Conservation (phyloP, 53 echinoderm and acorn worm genomes). For the Zoroaster sp. region DNA sequence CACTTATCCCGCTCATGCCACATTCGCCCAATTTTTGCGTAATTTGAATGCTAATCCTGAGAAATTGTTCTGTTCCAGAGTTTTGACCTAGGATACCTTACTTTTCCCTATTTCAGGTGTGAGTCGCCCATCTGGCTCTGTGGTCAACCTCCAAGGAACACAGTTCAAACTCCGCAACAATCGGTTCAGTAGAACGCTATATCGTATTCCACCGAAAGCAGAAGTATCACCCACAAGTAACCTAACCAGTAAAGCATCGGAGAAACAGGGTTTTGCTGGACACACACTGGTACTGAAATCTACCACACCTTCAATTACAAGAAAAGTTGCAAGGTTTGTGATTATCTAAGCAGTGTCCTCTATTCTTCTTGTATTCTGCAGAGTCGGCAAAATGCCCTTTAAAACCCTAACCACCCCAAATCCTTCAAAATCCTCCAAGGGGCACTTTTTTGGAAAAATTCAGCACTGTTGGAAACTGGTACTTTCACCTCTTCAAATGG, state of each 20-base stretch:
- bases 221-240: background rate
- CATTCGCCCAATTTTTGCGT: background rate
- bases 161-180: conserved; percentile 37
- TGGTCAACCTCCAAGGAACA: conserved; percentile 38
- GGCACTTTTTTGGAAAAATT: too few relatives aligned
- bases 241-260: background rate
- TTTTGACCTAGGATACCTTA: too few relatives aligned
- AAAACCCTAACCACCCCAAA: too few relatives aligned
- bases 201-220: conserved; percentile 31
- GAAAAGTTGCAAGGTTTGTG: conserved; percentile 44
- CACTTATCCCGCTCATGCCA: background rate
- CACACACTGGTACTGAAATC: conserved; percentile 1
- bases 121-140: conserved; percentile 8
- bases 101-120: background rate
- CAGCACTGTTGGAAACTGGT: too few relatives aligned
- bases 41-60: too few relatives aligned
- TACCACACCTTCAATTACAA: conserved; percentile 17
- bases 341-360: too few relatives aligned
- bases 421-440: too few relatives aligned
- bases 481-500: too few relatives aligned
- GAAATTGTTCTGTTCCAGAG: too few relatives aligned
- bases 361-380: too few relatives aligned
- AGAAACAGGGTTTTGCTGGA: background rate
- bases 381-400: too few relatives aligned
- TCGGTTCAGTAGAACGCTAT: conserved; percentile 47